Conservation (phyloP, 2,113 vertebrate species). For the Eulemur rufifrons region DNA sequence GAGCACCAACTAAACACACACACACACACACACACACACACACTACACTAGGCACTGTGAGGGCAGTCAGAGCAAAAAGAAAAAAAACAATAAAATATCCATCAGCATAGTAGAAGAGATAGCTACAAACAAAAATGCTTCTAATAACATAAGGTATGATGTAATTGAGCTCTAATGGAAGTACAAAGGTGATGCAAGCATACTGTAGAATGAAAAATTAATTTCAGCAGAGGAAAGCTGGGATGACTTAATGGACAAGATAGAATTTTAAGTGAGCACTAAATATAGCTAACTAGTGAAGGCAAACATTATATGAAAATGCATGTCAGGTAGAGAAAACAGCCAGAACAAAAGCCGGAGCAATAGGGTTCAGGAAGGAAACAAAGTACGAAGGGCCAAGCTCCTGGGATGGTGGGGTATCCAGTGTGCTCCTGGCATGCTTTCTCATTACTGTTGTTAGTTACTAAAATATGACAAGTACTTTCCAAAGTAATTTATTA, state of each 20-base stretch:
- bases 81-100: background rate
- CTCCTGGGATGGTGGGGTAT: background rate
- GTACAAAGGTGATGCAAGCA: background rate
- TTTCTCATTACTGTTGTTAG: background rate
- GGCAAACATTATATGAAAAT: background rate
- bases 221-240: background rate
- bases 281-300: background rate
- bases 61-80: background rate
- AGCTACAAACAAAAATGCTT: background rate
- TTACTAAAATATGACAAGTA: background rate
- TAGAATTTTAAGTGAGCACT: background rate
- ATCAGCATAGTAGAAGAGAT: background rate
- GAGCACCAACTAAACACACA: background rate
- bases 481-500: background rate
- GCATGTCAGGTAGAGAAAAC: background rate
- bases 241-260: background rate
- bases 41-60: background rate
- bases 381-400: background rate
- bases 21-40: background rate
- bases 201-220: background rate
- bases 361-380: background rate
- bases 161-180: background rate
- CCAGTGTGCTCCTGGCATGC: accelerated
- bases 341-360: background rate
- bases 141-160: background rate